Conservation (phyloP, 2,113 vertebrate genomes). For the Pardalotus punctatus region DNA sequence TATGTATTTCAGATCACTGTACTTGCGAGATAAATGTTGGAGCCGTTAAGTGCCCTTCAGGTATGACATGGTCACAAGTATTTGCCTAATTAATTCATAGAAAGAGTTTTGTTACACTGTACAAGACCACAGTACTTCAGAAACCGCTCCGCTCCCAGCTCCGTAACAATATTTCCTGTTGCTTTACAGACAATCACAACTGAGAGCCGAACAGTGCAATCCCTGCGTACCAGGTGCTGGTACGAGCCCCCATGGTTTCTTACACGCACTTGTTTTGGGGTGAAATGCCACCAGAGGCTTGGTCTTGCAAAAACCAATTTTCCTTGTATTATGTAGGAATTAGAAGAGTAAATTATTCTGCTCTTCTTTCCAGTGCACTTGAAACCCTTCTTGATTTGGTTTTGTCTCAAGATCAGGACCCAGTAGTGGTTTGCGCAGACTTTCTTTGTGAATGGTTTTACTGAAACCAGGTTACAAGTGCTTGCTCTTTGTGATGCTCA, state of each 20-base stretch:
- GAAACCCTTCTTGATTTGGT: slow-evolving; percentile 5
- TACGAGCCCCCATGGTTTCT: not conserved
- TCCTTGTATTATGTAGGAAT: slow-evolving; percentile 34
- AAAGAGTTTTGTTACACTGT: slow-evolving; percentile 24
- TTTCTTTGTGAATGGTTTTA: not conserved
- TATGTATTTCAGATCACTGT: not conserved
- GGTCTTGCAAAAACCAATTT: slow-evolving; percentile 24
- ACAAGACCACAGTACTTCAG: not conserved
- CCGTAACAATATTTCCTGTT: not conserved
- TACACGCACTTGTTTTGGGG: not conserved
- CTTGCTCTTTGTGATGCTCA: not conserved
- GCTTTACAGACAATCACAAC: slow-evolving; percentile 49
- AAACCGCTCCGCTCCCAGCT: not conserved
- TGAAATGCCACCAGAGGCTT: not conserved
- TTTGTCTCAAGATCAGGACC: slow-evolving; percentile 14
- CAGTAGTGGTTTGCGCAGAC: not conserved
- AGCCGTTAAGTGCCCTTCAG: slow-evolving; percentile 68
- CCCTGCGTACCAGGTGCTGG: not conserved
- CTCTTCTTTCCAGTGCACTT: slow-evolving; percentile 3
- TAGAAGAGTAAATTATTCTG: not conserved
- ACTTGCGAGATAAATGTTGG: not conserved
- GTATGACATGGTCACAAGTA: slow-evolving; percentile 41
- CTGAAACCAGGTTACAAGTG: not conserved
- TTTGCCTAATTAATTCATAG: slow-evolving; percentile 33
- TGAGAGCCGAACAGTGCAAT: slow-evolving; percentile 11